Evolutionary conservation across 2,888 invertebrate genomes (phyloP), one percentile per base, ranked within the genome.

Genomic region (Morpho deidamia): DNA sequence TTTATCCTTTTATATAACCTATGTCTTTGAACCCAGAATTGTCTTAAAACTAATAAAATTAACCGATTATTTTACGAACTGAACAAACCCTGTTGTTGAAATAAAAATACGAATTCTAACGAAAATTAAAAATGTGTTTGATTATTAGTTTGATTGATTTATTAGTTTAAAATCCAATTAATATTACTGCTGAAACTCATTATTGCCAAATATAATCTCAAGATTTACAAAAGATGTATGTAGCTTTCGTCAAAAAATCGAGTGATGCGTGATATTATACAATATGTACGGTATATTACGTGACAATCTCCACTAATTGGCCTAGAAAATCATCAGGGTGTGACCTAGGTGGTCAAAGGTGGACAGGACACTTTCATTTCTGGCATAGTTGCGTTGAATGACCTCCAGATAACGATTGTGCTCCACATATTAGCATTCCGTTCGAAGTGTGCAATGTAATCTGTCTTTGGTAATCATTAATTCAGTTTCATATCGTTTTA

Each of bases 281-380:
- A 51, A 39, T 44, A 44, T 41, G 51, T 33, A 47, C 47, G 34
- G 48, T 43, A 38, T 35, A 49, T 58, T 53, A 59, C 42, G 43
- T 51, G 53, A 51, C 55, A 56, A 40, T 49, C 44, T 44, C 42
- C 49, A 35, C 35, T 66, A 60, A 78, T 71, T 70, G 81, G 69
- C 83, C 86, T 85, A 84, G 83, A 82, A 84, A 83, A 71, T 64
- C 75, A 74, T 56, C 57, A 64, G 68, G 63, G 69, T 74, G 65
- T 76, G 70, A 76, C 78, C 76, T 80, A 78, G 74, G 61, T 71
- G 80, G 79, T 83, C 85, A 86, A 76, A 84, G 83, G 83, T 83
- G 67, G 70, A 68, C 74, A 60, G 71, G 72, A 72, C 69, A 76
- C 84, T 73, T 83, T 85, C 82, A 78, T 85, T 84, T 70, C 67